Conservation (phyloP, 2,797 vertebrate genomes). For the Poecilia picta region DNA sequence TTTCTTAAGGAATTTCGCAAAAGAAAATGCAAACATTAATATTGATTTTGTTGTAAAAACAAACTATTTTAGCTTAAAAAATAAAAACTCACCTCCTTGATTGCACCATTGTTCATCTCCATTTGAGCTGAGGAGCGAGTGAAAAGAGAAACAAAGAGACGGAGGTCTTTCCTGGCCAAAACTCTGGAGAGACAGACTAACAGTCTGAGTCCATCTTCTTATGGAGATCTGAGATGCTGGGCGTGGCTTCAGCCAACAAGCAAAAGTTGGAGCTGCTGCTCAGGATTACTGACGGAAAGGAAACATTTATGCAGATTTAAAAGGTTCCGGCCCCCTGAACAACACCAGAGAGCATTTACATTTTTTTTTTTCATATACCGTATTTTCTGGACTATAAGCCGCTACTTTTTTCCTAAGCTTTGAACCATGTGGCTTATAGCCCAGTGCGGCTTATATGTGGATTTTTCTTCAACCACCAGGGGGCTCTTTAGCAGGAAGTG, state of each 20-base stretch:
- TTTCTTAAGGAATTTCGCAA: background rate
- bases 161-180: background rate
- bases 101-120: constrained; percentile 28
- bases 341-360: too few relatives aligned
- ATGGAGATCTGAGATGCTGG: constrained; percentile 32
- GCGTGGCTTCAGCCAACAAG: constrained; percentile 21
- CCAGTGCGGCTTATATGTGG: too few relatives aligned
- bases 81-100: constrained; percentile 37
- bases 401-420: too few relatives aligned
- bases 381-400: too few relatives aligned
- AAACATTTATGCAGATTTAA: too few relatives aligned
- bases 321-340: background rate
- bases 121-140: constrained; percentile 19
- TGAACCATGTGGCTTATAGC: too few relatives aligned
- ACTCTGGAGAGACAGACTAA: background rate
- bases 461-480: too few relatives aligned
- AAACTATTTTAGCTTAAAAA: background rate
- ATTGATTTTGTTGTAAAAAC: background rate
- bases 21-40: background rate
- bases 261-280: background rate
- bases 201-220: background rate
- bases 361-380: too few relatives aligned
- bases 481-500: too few relatives aligned
- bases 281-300: background rate
- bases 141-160: background rate